Conservation (phyloP, 2,888 invertebrate genomes). For the Pycnomerus fuliginosus region DNA sequence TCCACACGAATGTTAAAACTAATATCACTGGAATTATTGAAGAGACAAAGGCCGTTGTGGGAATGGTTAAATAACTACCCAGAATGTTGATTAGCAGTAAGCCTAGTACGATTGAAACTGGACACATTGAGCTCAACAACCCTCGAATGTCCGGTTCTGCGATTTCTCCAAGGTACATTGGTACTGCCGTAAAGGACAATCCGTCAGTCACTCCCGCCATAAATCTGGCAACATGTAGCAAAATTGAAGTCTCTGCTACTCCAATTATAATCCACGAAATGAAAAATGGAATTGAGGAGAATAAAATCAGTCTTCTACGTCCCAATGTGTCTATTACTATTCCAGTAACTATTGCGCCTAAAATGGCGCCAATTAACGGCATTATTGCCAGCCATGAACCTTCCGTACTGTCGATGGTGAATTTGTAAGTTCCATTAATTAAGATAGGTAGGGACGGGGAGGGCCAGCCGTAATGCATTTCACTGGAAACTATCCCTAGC, state of each 20-base stretch:
- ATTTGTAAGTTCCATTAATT: slow-evolving; percentile 53
- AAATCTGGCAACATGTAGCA: slow-evolving; percentile 57
- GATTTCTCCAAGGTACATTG: slow-evolving; percentile 63
- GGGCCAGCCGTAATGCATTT: slow-evolving; percentile 59
- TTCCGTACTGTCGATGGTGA: slow-evolving; percentile 55
- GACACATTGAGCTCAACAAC: slow-evolving; percentile 58
- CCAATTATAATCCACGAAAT: slow-evolving; percentile 65
- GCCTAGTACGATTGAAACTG: slow-evolving; percentile 57
- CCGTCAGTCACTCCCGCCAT: slow-evolving; percentile 63
- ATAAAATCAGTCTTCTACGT: slow-evolving; percentile 63
- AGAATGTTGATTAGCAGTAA: slow-evolving; percentile 57
- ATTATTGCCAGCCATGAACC: slow-evolving; percentile 66
- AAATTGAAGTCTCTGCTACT: slow-evolving; percentile 57
- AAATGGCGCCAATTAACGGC: slow-evolving; percentile 64
- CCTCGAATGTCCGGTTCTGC: slow-evolving; percentile 61
- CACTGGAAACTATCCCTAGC: slow-evolving; percentile 44
- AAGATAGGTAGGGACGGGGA: slow-evolving; percentile 60
- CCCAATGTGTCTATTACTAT: slow-evolving; percentile 65
- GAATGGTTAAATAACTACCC: slow-evolving; percentile 55
- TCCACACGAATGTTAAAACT: slow-evolving; percentile 53
- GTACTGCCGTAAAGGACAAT: slow-evolving; percentile 51
- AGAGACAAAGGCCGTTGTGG: slow-evolving; percentile 54
- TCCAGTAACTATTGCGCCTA: slow-evolving; percentile 64
- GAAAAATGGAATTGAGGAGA: slow-evolving; percentile 62
- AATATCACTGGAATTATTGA: slow-evolving; percentile 53